Percentiles rank a stretch among this genome's conserved stretches.
phyloP scores from a whole-genome alignment of 2,797 vertebrate species.

The Squalus acanthias region DNA sequence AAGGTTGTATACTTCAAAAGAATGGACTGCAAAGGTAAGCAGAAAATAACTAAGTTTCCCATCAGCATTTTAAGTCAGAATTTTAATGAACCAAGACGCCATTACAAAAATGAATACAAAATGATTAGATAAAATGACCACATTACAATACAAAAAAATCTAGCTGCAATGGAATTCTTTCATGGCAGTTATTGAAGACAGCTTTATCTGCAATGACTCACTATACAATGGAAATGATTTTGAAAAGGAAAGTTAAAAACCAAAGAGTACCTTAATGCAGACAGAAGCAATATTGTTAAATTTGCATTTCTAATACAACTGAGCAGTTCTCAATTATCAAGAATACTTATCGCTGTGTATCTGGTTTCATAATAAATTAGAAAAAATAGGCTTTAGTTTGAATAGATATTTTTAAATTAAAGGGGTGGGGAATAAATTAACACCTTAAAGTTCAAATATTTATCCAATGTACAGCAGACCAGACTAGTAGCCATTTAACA shows the following conservation, averaged over 20 bases:
- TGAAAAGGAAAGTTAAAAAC: conserved; percentile 28
- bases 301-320: conserved; percentile 31
- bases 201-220: conserved; percentile 30
- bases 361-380: conserved; percentile 36
- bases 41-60: conserved; percentile 27
- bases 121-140: conserved; percentile 39
- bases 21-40: not conserved
- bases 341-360: conserved; percentile 33
- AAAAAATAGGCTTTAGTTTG: conserved; percentile 33
- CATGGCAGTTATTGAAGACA: conserved; percentile 27
- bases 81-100: conserved; percentile 37
- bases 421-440: conserved; percentile 37
- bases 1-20: not conserved
- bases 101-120: conserved; percentile 39
- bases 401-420: conserved; percentile 37
- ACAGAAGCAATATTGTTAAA: conserved; percentile 37
- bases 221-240: conserved; percentile 14
- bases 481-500: conserved; percentile 20
- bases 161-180: conserved; percentile 35
- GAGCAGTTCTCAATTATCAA: conserved; percentile 25
- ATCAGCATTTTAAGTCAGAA: conserved; percentile 20
- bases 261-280: conserved; percentile 36
- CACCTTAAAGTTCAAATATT: conserved; percentile 27
- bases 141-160: conserved; percentile 38
- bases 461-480: conserved; percentile 37